Conservation (phyloP, 2,113 vertebrate species). For the Pycnonotus jocosus region DNA sequence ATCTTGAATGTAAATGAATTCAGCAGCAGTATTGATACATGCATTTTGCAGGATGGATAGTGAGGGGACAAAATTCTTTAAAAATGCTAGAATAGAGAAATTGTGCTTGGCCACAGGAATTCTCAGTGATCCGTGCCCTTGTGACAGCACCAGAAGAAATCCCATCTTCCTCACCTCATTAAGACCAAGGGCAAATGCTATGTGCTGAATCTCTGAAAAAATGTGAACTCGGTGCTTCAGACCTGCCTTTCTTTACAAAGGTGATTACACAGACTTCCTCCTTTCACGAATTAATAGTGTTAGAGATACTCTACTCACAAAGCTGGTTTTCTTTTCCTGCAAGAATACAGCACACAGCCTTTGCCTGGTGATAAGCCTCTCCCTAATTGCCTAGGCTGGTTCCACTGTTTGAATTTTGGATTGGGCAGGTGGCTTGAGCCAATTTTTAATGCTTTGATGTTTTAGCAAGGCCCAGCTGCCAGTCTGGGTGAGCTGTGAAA, state of each 20-base stretch:
- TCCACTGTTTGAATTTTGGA: conserved; percentile 32
- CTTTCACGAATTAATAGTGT: background rate
- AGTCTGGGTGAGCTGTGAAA: conserved; percentile 25
- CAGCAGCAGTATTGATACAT: fast-evolving
- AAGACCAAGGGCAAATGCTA: background rate
- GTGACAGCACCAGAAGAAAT: background rate
- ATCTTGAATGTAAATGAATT: background rate
- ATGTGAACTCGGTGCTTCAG: background rate
- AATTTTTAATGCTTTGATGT: conserved; percentile 10
- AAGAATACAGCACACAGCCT: background rate
- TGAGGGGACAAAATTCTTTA: background rate
- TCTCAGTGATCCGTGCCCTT: background rate
- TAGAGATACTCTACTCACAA: background rate
- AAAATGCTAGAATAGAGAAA: background rate
- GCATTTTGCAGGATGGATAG: background rate
- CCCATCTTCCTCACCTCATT: background rate
- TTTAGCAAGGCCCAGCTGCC: conserved; percentile 13
- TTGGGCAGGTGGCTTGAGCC: conserved; percentile 8
- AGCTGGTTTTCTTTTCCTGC: background rate
- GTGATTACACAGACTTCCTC: background rate
- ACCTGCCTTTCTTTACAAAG: background rate
- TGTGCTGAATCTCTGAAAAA: background rate
- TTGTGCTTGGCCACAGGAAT: background rate
- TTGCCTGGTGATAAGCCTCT: background rate
- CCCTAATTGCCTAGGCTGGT: background rate